A percentile compares a stretch with the other conserved stretches of the same genome.
Evolutionary conservation across 1,140 invertebrate species (phyloP).

Genomic region (Hycleus phaleratus): DNA sequence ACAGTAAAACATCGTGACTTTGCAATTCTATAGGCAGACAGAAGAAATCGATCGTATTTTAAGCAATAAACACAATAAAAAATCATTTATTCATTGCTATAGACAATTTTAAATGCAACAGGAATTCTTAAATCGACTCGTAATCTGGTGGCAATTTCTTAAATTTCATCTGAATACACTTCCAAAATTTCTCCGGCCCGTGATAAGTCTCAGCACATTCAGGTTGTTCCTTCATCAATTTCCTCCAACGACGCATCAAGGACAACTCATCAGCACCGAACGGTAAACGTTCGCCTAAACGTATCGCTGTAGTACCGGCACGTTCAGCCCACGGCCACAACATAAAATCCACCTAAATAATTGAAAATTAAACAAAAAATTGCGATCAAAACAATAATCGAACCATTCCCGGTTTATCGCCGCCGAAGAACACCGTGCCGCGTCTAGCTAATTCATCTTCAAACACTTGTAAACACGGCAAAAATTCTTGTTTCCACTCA

Average conservation of each 20-base stretch:
- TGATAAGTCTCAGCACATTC: constrained; percentile 34
- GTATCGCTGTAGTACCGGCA: constrained; percentile 46
- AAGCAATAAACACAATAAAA: no score
- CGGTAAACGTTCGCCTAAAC: constrained; percentile 49
- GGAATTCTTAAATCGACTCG: constrained; percentile 5
- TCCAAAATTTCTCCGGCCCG: constrained; percentile 32
- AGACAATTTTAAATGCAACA: no score
- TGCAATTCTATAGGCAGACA: no score
- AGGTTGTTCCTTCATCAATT: constrained; percentile 59
- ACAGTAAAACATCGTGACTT: no score
- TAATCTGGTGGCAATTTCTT: constrained; percentile 24
- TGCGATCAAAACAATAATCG: background rate
- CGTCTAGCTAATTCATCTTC: constrained; percentile 58
- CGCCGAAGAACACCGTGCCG: constrained; percentile 59
- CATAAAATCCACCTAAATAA: constrained; percentile 63
- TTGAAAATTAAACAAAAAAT: no score
- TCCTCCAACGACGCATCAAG: constrained; percentile 49
- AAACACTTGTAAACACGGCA: constrained; percentile 53
- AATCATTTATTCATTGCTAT: no score
- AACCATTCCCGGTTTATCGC: constrained; percentile 63
- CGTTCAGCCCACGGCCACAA: constrained; percentile 85
- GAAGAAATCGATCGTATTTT: no score
- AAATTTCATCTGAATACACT: constrained; percentile 27
- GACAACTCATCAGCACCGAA: constrained; percentile 34
- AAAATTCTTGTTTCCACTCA: constrained; percentile 28